Conservation (phyloP, 2,888 invertebrate genomes). For the Lithosia quadra region DNA sequence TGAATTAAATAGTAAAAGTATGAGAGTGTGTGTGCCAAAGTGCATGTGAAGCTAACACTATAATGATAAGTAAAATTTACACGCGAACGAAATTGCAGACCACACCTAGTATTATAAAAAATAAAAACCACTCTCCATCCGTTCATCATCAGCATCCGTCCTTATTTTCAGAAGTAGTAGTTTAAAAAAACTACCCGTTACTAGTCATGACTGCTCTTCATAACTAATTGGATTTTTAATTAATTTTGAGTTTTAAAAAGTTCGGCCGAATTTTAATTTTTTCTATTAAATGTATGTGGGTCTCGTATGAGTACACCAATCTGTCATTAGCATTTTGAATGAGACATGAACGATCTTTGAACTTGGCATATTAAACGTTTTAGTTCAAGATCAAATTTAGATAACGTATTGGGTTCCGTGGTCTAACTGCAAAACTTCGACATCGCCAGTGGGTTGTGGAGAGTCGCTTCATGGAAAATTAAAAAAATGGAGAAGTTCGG, state of each 20-base stretch:
- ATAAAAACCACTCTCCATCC: neutral
- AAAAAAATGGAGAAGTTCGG: too few species aligned
- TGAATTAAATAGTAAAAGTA: too few species aligned
- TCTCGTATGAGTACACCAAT: neutral
- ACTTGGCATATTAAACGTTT: conserved; percentile 1
- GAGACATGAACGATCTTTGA: neutral
- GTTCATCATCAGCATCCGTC: neutral
- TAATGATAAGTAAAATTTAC: neutral
- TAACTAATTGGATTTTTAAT: neutral
- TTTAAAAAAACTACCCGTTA: neutral
- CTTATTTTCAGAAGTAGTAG: neutral
- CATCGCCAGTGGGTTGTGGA: too few species aligned
- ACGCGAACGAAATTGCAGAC: neutral
- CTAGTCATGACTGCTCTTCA: neutral
- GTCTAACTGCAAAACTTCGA: neutral
- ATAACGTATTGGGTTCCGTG: conserved; percentile 1
- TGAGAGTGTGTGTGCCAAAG: too few species aligned
- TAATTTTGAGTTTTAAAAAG: neutral
- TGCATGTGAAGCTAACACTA: too few species aligned
- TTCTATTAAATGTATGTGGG: neutral
- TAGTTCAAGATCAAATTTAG: neutral
- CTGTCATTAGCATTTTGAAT: neutral
- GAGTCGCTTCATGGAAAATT: too few species aligned
- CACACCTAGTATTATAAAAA: conserved; percentile 1
- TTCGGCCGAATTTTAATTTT: neutral